Base-by-base conservation (phyloP, 2,797 vertebrate genomes). In the Sandelia bainsii region DNA sequence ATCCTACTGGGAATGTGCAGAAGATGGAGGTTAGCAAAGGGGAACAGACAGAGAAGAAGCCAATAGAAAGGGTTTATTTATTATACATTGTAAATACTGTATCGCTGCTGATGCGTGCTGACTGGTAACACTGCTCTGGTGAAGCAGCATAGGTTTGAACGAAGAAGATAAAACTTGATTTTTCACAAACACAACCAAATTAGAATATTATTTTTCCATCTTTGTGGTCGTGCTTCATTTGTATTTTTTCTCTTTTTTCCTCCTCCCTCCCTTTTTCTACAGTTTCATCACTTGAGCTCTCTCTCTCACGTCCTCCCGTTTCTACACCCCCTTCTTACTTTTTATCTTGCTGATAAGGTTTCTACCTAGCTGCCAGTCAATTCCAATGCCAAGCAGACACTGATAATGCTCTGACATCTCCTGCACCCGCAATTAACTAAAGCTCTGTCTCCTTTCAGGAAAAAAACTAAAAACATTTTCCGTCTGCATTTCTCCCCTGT, bases 371-470 rank as follows among this genome's bases (percentile, higher is more conserved):
- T 89, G 89, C 79, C 85, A 88, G 59, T 88, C 87, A 89, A 74
- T 76, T 79, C 69, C 4, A 59, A 85, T 85, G 86, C 62, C 72
- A 73, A 81, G 78, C 75, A 83, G 77, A 79, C 58, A 42, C 81
- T 58, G 83, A 89, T 87, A 89, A 86, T 72, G 66, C 50, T 62
- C 62, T 62, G 74, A 87, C 74, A 70, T 79, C 79, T 79, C 71
- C 73, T 62, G 85, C 70, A 84, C 83, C 73, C 11, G 62, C 90
- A 92, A 88, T 91, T 91, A 91, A 86, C 83, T 67, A 37, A 19
- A 78, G 74, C 70, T 77, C 66, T 48, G 46, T 74, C 78, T 75
- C 69, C 25, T 58, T 46, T 66, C 69, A 53, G 46, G 60, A 63
- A 42, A 42, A 42, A 51, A 53, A 56, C n/a, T n/a, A 57, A 37